These are phyloP conservation scores for Dipodomys spectabilis DNA, from an alignment of 2,113 vertebrate species.

Conservation along the genomic window DNA sequence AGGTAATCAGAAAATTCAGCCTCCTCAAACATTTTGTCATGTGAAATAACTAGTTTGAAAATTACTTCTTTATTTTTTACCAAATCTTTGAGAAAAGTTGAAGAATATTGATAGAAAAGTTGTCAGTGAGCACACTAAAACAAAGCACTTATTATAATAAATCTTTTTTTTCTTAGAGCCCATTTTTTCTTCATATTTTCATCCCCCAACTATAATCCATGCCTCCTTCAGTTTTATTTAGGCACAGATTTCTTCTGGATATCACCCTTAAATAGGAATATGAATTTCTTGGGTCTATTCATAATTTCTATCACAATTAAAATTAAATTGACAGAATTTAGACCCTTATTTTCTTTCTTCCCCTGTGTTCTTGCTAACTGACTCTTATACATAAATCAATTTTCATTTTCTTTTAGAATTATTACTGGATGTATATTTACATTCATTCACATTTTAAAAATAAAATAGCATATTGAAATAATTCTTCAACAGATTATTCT, in stretches of 20 bases:
- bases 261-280: background rate
- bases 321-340: background rate
- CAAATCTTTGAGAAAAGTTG: background rate
- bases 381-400: background rate
- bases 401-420: too few species aligned
- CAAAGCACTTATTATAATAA: conserved; percentile 7
- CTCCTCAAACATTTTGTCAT: background rate
- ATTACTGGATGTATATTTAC: background rate
- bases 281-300: background rate
- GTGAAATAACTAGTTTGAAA: background rate
- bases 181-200: background rate
- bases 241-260: background rate
- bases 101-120: background rate
- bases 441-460: background rate
- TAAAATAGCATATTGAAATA: background rate
- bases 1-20: background rate
- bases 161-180: background rate
- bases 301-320: background rate
- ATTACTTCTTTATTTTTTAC: background rate
- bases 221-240: background rate
- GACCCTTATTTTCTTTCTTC: background rate
- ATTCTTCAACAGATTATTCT: background rate
- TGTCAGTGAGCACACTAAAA: background rate
- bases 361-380: background rate
- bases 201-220: background rate